Evolutionary conservation across 2,797 vertebrate species (phyloP), one percentile per base, ranked within the genome.

Genomic region (Clamator glandarius): DNA sequence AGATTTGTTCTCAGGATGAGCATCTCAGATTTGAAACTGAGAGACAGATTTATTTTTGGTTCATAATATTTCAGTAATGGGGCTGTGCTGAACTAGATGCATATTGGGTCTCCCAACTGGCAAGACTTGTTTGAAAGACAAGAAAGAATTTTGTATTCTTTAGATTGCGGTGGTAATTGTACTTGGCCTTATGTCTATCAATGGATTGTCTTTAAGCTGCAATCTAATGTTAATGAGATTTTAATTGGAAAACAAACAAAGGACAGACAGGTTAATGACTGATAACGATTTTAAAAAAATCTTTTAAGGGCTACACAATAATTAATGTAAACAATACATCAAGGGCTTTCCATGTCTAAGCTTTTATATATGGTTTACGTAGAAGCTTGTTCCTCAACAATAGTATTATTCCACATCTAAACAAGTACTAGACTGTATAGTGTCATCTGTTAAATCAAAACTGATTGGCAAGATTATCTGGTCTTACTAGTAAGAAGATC

Each of bases 361-460:
- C 87, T 89, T 97, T 97, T 95, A 79, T 94, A 84, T 36, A 55
- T 31, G 13, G 77, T 82, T 92, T 93, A 78, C 80, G 5, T 91
- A 87, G 92, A 80, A 89, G 79, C 89, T 89, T 87, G 77, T 95
- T 97, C 86, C 70, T 89, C 81, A 75, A 89, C 41, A 95, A 96
- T 97, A 89, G 73, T 96, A 61, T 97, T 97, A 97, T 96, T 95
- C 79, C 35, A 80, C 70, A 79, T 96, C 39, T 97, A 97, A 98
- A 97, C 96, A 98, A 82, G 72, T 72, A 86, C 80, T 74, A 89
- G 67, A 75, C 80, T 92, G 41, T 69, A 31, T 70, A 93, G 94
- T 94, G 81, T 93, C 66, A 73, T 96, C 89, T 92, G 54, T 96
- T 96, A 83, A 97, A 97, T 96, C 93, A 97, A 89, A 96, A 85